A percentile compares a stretch with the other conserved stretches of the same genome.
Evolutionary conservation across 2,888 invertebrate species (phyloP).

Genomic region (Drosophila tripunctata): DNA sequence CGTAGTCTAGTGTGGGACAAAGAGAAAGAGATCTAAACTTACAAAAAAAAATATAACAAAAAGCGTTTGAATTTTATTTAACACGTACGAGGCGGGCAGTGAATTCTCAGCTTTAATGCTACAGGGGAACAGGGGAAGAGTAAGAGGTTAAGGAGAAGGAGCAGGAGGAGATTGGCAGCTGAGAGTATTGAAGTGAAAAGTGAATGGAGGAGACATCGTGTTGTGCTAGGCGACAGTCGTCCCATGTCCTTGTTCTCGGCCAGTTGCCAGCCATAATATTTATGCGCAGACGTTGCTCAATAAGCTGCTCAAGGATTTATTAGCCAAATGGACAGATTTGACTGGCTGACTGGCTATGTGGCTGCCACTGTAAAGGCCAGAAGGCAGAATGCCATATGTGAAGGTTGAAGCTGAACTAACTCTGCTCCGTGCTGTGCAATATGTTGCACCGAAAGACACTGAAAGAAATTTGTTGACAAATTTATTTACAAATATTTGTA

Average conservation of each 20-base stretch:
- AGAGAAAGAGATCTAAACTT: slow-evolving; percentile 1
- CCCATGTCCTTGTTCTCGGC: slow-evolving; percentile 38
- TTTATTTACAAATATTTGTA: too few relatives aligned
- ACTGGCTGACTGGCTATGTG: slow-evolving; percentile 73
- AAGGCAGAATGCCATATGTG: slow-evolving; percentile 70
- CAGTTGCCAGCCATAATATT: slow-evolving; percentile 74
- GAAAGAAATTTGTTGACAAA: slow-evolving; percentile 50
- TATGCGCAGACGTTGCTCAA: slow-evolving; percentile 80
- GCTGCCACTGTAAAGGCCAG: slow-evolving; percentile 22
- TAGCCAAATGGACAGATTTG: slow-evolving; percentile 84
- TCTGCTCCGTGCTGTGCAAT: slow-evolving; percentile 18
- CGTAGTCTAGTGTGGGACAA: slow-evolving; percentile 19
- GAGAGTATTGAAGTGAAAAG: slow-evolving; percentile 58
- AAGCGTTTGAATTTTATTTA: slow-evolving; percentile 70
- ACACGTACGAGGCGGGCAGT: slow-evolving; percentile 61
- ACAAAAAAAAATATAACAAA: slow-evolving; percentile 22
- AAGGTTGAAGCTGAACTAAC: slow-evolving; percentile 36
- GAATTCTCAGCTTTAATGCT: slow-evolving; percentile 43
- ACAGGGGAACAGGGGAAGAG: slow-evolving; percentile 1
- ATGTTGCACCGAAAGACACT: slow-evolving; percentile 46
- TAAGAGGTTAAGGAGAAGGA: too few relatives aligned
- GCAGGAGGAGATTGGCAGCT: too few relatives aligned
- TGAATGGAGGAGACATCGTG: slow-evolving; percentile 41
- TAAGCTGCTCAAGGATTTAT: slow-evolving; percentile 84
- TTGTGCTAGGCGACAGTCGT: slow-evolving; percentile 22